Percentiles rank a stretch among this genome's conserved stretches.
Conservation (phyloP, 2,797 vertebrate genomes). For the Parauchenoglanis punctatus region DNA sequence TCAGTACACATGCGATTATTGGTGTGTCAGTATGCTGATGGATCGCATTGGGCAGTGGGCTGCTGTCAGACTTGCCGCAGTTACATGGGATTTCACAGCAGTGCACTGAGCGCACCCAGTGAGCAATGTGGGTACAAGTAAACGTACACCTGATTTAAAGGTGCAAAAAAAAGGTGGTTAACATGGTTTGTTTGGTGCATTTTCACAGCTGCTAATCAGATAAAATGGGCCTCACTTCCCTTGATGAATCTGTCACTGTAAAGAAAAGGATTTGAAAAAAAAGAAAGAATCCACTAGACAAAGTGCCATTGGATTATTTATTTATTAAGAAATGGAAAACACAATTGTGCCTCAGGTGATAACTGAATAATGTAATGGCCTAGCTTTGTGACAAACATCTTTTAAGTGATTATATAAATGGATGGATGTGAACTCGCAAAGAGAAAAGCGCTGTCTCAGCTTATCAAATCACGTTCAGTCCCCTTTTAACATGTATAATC, state of each 20-base stretch:
- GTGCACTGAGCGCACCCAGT: not conserved
- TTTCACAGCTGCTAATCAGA: not conserved
- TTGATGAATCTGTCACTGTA: not conserved
- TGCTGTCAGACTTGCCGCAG: slow-evolving; percentile 23
- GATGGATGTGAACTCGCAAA: not conserved
- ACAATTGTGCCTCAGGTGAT: not conserved
- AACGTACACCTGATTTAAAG: slow-evolving; percentile 12
- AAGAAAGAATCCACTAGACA: not conserved
- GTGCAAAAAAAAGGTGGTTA: not conserved
- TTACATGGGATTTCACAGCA: slow-evolving; percentile 5
- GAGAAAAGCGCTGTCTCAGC: not conserved
- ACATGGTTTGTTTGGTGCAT: not conserved
- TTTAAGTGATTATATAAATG: not conserved
- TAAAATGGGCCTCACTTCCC: not conserved
- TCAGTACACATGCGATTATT: not conserved
- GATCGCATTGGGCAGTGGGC: too few species aligned
- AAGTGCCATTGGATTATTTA: not conserved
- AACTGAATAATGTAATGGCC: not conserved
- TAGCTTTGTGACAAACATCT: not conserved
- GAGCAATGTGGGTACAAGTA: not conserved
- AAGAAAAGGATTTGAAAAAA: not conserved
- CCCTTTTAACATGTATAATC: not conserved
- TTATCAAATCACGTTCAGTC: not conserved
- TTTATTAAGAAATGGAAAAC: not conserved
- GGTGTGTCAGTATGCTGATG: not conserved